Evolutionary conservation across 2,113 vertebrate species (phyloP).

Genomic region (Entomyzon cyanotis): DNA sequence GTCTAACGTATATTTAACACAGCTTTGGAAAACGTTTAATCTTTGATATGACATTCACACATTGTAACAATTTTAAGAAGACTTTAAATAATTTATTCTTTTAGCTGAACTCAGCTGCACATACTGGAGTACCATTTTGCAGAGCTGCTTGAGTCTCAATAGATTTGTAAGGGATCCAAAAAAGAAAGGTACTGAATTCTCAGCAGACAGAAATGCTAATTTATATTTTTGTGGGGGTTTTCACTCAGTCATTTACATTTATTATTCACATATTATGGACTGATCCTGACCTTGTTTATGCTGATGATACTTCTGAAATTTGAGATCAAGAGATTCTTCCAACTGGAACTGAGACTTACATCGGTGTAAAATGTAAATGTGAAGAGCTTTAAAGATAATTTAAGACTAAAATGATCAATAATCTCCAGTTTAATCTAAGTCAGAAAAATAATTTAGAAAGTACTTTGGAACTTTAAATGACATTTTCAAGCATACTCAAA

Average conservation of each 20-base stretch:
- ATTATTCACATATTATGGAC: neutral
- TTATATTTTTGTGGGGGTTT: neutral
- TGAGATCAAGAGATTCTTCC: neutral
- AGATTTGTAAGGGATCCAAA: neutral
- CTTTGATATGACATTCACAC: neutral
- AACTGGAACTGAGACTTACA: neutral
- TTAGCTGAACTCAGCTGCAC: neutral
- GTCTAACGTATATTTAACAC: conserved; percentile 34
- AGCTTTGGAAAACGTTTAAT: neutral
- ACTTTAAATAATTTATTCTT: neutral
- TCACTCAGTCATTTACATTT: neutral
- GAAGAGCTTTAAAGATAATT: neutral
- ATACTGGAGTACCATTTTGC: neutral
- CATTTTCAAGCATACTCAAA: neutral
- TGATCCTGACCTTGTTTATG: neutral
- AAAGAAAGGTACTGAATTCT: neutral
- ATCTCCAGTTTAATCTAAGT: neutral
- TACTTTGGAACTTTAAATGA: neutral
- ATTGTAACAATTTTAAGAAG: neutral
- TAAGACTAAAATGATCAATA: neutral
- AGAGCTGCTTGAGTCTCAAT: neutral
- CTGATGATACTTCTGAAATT: neutral
- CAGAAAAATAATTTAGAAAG: neutral
- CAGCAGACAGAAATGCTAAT: neutral
- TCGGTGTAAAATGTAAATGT: neutral